Conservation (phyloP, 2,797 vertebrate species). For the Agapornis canus region DNA sequence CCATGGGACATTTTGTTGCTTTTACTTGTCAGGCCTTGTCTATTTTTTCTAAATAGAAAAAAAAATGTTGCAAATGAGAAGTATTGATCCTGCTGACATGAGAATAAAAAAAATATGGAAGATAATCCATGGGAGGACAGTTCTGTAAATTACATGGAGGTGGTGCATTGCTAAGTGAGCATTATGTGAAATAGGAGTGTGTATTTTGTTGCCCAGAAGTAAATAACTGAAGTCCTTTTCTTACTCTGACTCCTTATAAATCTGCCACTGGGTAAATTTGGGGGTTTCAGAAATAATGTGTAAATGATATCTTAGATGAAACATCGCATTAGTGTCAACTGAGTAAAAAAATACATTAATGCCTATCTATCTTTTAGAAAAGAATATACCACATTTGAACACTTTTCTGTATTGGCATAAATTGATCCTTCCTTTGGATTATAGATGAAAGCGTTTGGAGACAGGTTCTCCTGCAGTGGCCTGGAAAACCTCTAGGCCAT, state of each 20-base stretch:
- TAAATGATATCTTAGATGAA: not conserved
- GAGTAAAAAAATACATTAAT: not conserved
- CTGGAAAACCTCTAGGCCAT: not conserved
- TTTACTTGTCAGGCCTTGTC: not conserved
- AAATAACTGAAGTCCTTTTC: not conserved
- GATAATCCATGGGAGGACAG: not conserved
- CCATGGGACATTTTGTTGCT: not conserved
- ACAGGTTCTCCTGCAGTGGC: not conserved
- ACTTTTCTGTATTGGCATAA: not conserved
- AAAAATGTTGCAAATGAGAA: not conserved
- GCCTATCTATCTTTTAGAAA: not conserved
- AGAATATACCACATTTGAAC: not conserved
- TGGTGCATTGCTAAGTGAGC: not conserved
- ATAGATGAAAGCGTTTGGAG: not conserved
- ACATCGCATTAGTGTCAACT: not conserved
- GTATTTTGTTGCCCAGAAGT: not conserved
- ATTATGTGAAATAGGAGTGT: not conserved
- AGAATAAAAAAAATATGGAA: not conserved
- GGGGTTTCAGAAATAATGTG: not conserved
- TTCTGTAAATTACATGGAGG: not conserved
- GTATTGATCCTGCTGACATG: fast-evolving
- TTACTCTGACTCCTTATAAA: not conserved
- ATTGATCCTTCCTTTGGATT: not conserved
- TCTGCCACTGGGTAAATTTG: not conserved
- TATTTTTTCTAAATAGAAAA: not conserved